A percentile compares a stretch with the other conserved stretches of the same genome.
These are phyloP conservation scores for Prionchulus punctatus DNA, from an alignment of 2,888 invertebrate species.

Conservation along the genomic window DNA sequence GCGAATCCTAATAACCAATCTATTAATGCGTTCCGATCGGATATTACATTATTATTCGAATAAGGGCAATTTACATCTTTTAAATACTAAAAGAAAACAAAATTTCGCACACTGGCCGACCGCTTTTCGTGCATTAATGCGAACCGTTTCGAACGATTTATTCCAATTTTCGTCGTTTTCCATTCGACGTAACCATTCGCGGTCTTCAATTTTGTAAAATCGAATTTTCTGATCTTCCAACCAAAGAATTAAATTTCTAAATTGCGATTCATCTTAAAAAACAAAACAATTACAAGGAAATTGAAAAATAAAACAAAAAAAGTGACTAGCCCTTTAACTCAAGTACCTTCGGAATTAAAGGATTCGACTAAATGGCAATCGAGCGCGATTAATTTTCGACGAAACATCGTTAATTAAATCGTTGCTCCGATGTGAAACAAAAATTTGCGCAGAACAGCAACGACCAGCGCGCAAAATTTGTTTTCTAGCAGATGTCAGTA, in stretches of 20 bases:
- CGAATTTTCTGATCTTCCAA: conserved; percentile 83
- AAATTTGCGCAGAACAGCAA: too few species aligned
- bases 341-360: background rate
- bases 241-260: conserved; percentile 67
- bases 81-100: conserved; percentile 7
- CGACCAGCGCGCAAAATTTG: too few species aligned
- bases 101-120: background rate
- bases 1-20: conserved; percentile 35
- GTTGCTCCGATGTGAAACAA: too few species aligned
- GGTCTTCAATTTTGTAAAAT: conserved; percentile 63
- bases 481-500: too few species aligned
- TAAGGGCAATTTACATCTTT: conserved; percentile 8
- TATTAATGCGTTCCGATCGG: conserved; percentile 18
- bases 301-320: background rate
- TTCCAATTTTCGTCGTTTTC: conserved; percentile 54
- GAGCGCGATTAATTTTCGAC: background rate
- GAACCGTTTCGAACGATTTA: conserved; percentile 45
- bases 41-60: background rate
- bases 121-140: background rate
- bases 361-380: background rate
- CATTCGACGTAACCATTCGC: conserved; percentile 53
- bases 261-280: conserved; percentile 56
- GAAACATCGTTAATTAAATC: too few species aligned
- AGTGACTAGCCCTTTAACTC: background rate
- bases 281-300: conserved; percentile 4